A percentile compares a stretch with the other conserved stretches of the same genome.
Conservation (phyloP, 2,113 vertebrate species). For the Hypocryptadius cinnamomeus region DNA sequence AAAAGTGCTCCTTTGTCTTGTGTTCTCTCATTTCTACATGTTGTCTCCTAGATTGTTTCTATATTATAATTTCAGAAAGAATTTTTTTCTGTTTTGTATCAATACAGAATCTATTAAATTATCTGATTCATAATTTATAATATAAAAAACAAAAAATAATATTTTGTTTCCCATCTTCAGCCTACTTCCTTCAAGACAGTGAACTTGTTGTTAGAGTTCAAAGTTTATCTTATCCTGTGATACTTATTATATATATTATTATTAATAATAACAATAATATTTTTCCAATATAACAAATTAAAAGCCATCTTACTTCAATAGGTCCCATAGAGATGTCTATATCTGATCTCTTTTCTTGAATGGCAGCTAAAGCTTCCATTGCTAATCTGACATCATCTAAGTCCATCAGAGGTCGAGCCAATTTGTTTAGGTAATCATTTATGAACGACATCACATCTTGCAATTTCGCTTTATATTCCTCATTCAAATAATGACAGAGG, state of each 20-base stretch:
- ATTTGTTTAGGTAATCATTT: conserved; percentile 61
- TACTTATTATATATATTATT: neutral
- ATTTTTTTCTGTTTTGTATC: neutral
- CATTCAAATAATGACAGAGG: conserved; percentile 77
- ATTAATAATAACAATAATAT: neutral
- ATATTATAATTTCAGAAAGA: neutral
- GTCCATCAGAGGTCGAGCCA: conserved; percentile 75
- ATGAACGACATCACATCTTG: conserved; percentile 64
- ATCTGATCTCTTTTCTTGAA: conserved; percentile 74
- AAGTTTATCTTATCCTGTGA: neutral
- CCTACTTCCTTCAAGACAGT: neutral
- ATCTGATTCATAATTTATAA: neutral
- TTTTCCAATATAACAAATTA: neutral
- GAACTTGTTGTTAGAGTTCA: neutral
- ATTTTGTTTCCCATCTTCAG: neutral
- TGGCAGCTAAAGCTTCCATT: conserved; percentile 72
- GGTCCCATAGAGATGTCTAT: conserved; percentile 79
- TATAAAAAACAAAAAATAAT: neutral
- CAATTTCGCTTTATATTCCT: conserved; percentile 81
- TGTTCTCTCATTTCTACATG: neutral
- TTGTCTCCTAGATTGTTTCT: neutral
- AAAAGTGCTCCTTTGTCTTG: neutral
- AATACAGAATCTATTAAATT: neutral
- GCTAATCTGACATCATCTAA: conserved; percentile 79
- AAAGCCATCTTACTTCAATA: conserved; percentile 74